These are phyloP conservation scores for Lycaena phlaeas DNA, from an alignment of 2,888 invertebrate species.

Conservation along the genomic window DNA sequence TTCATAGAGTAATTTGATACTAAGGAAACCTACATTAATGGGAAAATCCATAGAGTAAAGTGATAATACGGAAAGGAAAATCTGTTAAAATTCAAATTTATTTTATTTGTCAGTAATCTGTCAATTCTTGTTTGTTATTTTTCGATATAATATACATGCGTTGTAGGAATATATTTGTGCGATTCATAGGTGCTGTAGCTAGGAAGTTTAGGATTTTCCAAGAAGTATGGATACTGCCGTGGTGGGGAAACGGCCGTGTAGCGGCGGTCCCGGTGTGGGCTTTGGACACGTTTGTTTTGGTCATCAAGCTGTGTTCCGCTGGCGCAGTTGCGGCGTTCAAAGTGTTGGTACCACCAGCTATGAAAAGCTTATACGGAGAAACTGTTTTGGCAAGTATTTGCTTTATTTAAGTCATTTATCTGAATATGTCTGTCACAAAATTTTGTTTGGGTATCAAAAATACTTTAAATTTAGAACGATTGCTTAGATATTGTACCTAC, in stretches of 20 bases:
- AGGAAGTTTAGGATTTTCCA: conserved; percentile 52
- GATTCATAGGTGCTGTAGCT: conserved; percentile 41
- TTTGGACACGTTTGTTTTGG: conserved; percentile 46
- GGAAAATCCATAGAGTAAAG: too few species aligned
- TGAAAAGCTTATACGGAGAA: conserved; percentile 59
- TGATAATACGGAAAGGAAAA: too few species aligned
- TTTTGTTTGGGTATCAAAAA: too few species aligned
- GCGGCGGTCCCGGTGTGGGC: conserved; percentile 49
- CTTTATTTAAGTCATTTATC: not conserved
- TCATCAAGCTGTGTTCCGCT: conserved; percentile 49
- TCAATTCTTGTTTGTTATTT: conserved; percentile 12
- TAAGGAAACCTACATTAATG: too few species aligned
- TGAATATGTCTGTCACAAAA: not conserved
- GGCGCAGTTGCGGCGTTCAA: conserved; percentile 39
- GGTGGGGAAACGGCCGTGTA: conserved; percentile 55
- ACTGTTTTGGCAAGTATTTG: conserved; percentile 44
- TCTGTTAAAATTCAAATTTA: too few species aligned
- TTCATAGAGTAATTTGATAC: too few species aligned
- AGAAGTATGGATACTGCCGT: conserved; percentile 58
- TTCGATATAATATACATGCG: conserved; percentile 38
- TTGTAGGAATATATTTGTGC: conserved; percentile 47
- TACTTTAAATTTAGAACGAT: too few species aligned
- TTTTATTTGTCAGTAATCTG: conserved; percentile 2
- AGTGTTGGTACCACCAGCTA: conserved; percentile 44
- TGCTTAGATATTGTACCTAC: too few species aligned